phyloP scores from a whole-genome alignment of 2,797 vertebrate genomes.

The Melanogrammus aeglefinus region DNA sequence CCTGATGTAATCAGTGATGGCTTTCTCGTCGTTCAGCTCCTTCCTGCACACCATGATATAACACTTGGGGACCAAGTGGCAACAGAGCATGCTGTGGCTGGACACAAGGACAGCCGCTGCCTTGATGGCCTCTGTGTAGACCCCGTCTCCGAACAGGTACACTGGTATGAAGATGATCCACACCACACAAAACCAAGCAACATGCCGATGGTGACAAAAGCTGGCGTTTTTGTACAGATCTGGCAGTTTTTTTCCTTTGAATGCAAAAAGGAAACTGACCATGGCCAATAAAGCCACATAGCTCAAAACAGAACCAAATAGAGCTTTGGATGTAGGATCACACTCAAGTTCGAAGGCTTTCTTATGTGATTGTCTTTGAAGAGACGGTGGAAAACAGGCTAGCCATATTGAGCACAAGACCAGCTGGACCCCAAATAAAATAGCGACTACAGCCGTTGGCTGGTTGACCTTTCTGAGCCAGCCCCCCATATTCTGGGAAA shows the following conservation, averaged over 20 bases:
- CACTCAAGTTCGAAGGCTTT: constrained; percentile 36
- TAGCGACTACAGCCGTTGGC: constrained; percentile 41
- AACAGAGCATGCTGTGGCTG: constrained; percentile 60
- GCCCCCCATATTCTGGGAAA: constrained; percentile 20
- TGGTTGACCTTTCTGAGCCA: constrained; percentile 50
- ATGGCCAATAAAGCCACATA: no score
- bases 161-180: constrained; percentile 66
- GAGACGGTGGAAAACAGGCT: background rate
- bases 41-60: constrained; percentile 63
- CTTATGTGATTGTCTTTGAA: accelerated
- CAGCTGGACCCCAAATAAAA: constrained; percentile 49
- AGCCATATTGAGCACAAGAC: constrained; percentile 52
- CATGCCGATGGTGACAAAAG: constrained; percentile 58
- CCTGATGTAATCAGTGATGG: constrained; percentile 56
- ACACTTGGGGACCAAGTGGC: constrained; percentile 65
- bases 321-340: background rate
- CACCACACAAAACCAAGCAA: constrained; percentile 61
- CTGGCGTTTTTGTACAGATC: constrained; percentile 66
- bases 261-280: no score
- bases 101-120: constrained; percentile 55
- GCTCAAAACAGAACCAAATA: no score
- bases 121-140: constrained; percentile 43
- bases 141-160: constrained; percentile 29
- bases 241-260: constrained; percentile 32
- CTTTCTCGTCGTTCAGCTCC: constrained; percentile 54